Conservation (phyloP, 2,113 vertebrate species). For the Catharus bicknelli region DNA sequence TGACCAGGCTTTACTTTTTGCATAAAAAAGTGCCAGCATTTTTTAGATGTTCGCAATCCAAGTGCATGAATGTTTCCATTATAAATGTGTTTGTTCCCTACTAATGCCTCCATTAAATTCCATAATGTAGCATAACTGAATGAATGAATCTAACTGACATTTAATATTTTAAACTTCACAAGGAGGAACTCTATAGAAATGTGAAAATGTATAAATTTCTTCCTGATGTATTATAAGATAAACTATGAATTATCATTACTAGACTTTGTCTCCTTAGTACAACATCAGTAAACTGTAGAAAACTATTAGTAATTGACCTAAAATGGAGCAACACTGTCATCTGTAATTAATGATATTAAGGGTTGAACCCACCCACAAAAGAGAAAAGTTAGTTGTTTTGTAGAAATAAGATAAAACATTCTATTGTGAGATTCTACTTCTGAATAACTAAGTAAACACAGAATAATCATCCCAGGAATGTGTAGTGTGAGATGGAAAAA, state of each 20-base stretch:
- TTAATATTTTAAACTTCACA: background rate
- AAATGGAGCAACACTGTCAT: background rate
- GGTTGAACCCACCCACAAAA: background rate
- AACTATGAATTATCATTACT: background rate
- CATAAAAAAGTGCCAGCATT: background rate
- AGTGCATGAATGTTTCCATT: background rate
- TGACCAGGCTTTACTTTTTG: background rate
- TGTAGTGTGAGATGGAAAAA: background rate
- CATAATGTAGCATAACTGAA: background rate
- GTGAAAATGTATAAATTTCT: background rate
- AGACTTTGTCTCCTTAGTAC: background rate
- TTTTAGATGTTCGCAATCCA: background rate
- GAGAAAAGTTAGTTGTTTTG: background rate
- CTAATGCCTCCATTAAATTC: background rate
- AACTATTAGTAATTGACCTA: background rate
- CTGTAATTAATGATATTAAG: background rate
- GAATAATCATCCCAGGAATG: background rate
- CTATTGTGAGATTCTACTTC: background rate
- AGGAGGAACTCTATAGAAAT: background rate
- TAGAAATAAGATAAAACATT: background rate
- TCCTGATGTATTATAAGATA: background rate
- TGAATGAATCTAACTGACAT: background rate
- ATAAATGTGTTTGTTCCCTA: background rate
- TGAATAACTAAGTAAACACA: background rate
- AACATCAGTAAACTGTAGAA: background rate